Percentiles rank a stretch among this genome's conserved stretches.
phyloP scores from a whole-genome alignment of 2,888 invertebrate species.

The Ectemnius cavifrons region DNA sequence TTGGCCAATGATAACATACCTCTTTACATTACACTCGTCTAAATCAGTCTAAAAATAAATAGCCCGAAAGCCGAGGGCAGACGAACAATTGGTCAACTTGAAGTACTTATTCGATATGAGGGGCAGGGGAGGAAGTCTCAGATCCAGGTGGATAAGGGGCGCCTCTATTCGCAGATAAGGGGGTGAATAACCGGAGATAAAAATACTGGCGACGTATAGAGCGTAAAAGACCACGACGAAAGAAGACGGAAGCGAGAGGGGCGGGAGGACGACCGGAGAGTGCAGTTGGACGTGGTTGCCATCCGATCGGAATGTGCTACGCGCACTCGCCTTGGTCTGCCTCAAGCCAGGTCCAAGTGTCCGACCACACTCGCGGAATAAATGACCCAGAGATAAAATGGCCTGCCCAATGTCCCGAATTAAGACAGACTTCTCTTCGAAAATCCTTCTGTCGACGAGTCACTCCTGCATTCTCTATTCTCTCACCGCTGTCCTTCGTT shows the following conservation, averaged over 20 bases:
- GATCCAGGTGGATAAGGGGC: slow-evolving; percentile 51
- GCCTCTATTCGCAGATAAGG: slow-evolving; percentile 67
- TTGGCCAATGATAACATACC: neutral
- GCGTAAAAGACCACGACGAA: slow-evolving; percentile 38
- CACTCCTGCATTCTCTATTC: neutral
- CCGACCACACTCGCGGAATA: slow-evolving; percentile 67
- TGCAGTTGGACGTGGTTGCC: slow-evolving; percentile 68
- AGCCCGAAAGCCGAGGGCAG: too few relatives aligned
- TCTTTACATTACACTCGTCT: too few relatives aligned
- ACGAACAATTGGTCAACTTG: too few relatives aligned
- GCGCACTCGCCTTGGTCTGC: slow-evolving; percentile 62
- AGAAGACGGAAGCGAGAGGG: slow-evolving; percentile 31
- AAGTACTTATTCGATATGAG: neutral
- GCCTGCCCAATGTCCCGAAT: slow-evolving; percentile 66
- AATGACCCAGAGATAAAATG: slow-evolving; percentile 75
- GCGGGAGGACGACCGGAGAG: slow-evolving; percentile 47
- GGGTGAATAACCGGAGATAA: slow-evolving; percentile 77
- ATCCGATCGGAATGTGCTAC: slow-evolving; percentile 73
- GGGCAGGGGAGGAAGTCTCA: slow-evolving; percentile 28
- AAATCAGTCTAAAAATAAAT: too few relatives aligned
- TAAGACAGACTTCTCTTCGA: slow-evolving; percentile 69
- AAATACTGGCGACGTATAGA: slow-evolving; percentile 70
- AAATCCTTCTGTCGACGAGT: slow-evolving; percentile 63
- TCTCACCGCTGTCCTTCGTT: neutral
- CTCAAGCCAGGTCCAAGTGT: slow-evolving; percentile 67